phyloP scores from a whole-genome alignment of 1,140 invertebrate genomes.

The Eciton burchellii region DNA sequence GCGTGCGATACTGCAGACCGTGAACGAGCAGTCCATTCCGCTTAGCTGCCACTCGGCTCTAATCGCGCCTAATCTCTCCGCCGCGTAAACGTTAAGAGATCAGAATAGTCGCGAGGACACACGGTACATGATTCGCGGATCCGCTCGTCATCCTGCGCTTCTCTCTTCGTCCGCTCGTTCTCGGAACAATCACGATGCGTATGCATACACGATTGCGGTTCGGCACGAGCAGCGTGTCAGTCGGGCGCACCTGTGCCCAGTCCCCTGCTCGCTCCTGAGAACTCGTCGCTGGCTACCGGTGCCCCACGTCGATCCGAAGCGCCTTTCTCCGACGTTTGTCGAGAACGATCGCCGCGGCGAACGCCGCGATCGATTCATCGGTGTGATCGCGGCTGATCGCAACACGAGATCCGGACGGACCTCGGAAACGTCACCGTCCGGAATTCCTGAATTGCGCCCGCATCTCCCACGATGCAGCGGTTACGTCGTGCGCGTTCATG shows the following conservation, averaged over 20 bases:
- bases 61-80: constrained; percentile 22
- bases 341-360: constrained; percentile 3
- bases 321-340: constrained; percentile 50
- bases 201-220: constrained; percentile 71
- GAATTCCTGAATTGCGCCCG: constrained; percentile 25
- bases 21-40: neutral
- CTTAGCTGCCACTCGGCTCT: neutral
- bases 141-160: constrained; percentile 46
- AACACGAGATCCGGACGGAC: neutral
- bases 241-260: constrained; percentile 65
- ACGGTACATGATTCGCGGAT: neutral
- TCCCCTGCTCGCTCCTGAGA: constrained; percentile 68
- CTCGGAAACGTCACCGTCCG: no score
- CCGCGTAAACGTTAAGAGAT: neutral
- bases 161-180: constrained; percentile 45
- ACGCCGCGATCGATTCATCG: neutral
- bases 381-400: neutral
- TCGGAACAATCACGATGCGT: constrained; percentile 74
- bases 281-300: constrained; percentile 62
- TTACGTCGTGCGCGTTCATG: constrained; percentile 16
- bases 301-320: neutral
- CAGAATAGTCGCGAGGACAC: constrained; percentile 10
- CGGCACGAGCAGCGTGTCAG: constrained; percentile 73
- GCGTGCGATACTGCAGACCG: constrained; percentile 27
- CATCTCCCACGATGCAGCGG: constrained; percentile 35